A percentile compares a stretch with the other conserved stretches of the same genome.
Conservation (phyloP, 2,113 vertebrate genomes). For the Macaca fascicularis region T2T-MFA8v1.1 NC_088388.1:34421001-34421500, state of each 20-base stretch:
- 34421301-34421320: conserved; percentile 6
- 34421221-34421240: neutral
- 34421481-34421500: conserved; percentile 27
- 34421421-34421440: neutral
- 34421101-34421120: conserved; percentile 25
- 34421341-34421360: neutral
- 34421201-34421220: neutral
- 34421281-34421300: neutral
- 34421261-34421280: neutral
- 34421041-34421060: too few species aligned
- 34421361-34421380: conserved; percentile 1
- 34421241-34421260: neutral
- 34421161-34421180: neutral
- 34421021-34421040: too few species aligned
- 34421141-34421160: neutral
- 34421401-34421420: neutral
- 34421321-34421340: neutral
- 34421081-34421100: neutral
- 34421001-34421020: too few species aligned
- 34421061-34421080: too few species aligned
- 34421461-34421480: neutral
- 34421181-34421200: conserved; percentile 1
- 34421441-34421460: neutral
- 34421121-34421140: neutral
- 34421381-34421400: conserved; percentile 10